Conservation (phyloP, 2,888 invertebrate species). For the Thysanoteuthis rhombus region DNA sequence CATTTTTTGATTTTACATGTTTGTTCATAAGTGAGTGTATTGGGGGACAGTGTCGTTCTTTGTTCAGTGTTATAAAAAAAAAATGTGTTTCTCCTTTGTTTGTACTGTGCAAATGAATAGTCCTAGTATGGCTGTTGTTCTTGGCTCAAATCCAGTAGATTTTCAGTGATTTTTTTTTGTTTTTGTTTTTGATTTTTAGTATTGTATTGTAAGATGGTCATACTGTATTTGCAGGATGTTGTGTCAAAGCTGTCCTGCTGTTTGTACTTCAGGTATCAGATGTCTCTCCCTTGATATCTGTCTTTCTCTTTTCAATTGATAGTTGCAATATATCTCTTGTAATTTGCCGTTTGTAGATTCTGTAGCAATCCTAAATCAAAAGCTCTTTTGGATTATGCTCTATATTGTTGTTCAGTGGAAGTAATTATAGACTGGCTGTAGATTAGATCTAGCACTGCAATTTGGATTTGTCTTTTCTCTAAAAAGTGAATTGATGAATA, state of each 20-base stretch:
- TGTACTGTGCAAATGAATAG: background rate
- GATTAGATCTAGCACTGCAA: background rate
- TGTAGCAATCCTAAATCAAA: background rate
- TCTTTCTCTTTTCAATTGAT: background rate
- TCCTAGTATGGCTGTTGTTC: background rate
- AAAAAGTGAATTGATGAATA: background rate
- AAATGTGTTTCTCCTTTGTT: background rate
- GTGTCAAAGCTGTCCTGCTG: background rate
- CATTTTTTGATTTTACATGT: background rate
- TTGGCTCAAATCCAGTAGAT: background rate
- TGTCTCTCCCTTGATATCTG: background rate
- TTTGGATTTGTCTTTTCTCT: background rate
- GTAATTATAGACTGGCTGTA: background rate
- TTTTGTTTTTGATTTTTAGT: background rate
- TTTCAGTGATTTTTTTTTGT: background rate
- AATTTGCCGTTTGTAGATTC: background rate
- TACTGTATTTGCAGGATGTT: constrained; percentile 12
- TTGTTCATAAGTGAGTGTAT: background rate
- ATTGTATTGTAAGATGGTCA: background rate
- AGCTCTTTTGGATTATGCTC: background rate
- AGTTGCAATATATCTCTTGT: background rate
- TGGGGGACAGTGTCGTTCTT: no score
- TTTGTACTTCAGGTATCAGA: background rate
- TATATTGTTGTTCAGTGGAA: background rate
- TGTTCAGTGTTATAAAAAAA: background rate